Conservation (phyloP, 1,140 invertebrate species). For the Drosophila pseudoananassae region DNA sequence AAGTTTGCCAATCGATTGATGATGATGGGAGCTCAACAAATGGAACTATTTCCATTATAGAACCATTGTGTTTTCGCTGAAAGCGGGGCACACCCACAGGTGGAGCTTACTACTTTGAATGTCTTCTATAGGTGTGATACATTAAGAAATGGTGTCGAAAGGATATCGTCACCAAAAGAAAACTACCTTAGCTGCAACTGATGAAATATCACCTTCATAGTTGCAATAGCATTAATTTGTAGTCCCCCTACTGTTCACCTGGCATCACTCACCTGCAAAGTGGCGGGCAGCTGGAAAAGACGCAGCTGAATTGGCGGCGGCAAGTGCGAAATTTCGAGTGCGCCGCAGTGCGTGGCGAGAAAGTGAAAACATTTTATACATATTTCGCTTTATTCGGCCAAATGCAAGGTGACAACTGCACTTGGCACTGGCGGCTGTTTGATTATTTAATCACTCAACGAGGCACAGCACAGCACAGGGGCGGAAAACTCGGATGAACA, state of each 20-base stretch:
- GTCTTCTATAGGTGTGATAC: background rate
- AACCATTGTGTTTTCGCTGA: conserved; percentile 15
- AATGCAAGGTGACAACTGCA: conserved; percentile 42
- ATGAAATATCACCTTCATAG: background rate
- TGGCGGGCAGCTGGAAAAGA: conserved; percentile 33
- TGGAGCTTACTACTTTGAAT: conserved; percentile 8
- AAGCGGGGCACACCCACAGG: conserved; percentile 38
- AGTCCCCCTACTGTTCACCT: background rate
- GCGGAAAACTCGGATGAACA: conserved; percentile 15
- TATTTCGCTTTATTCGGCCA: conserved; percentile 39
- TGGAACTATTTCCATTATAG: conserved; percentile 26
- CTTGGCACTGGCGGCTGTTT: conserved; percentile 43
- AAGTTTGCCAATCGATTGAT: conserved; percentile 58
- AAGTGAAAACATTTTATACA: conserved; percentile 78
- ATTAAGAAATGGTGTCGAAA: no score
- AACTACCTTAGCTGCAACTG: background rate
- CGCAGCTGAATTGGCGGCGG: conserved; percentile 31
- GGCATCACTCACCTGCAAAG: conserved; percentile 61
- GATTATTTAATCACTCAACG: conserved; percentile 63
- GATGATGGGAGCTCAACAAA: conserved; percentile 25
- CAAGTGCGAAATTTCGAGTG: conserved; percentile 65
- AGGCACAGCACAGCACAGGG: background rate
- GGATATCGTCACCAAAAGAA: no score
- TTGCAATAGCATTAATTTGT: background rate
- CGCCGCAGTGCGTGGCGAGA: conserved; percentile 72